Base-by-base conservation (phyloP, 37 sponge, comb jelly and placozoan species). In the Oopsacas minuta region DNA sequence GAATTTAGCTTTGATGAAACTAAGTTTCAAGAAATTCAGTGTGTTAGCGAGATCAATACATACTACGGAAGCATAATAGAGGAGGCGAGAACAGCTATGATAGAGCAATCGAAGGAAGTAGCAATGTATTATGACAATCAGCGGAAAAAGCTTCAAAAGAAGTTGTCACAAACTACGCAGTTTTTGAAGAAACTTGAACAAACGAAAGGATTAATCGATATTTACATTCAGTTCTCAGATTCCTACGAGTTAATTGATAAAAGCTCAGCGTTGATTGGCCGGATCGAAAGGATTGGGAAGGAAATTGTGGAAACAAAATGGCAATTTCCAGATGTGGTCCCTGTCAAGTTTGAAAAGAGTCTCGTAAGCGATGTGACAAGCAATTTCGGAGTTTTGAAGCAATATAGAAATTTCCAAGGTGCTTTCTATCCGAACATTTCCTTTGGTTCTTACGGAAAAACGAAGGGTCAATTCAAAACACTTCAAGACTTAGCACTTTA, bases 121-220 rank as follows among this genome's bases (percentile, higher is more conserved):
- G 28, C 20, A n/a, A 61, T 5, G 7, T 61, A 61, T 61, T 61
- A 61, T 61, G 75, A 61, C 22, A 34, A 34, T 3, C 32, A 61
- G 22, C 20, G 75, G 1, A n/a, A 61, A 7, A 61, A 61, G 28
- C 22, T 61, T 61, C 17, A 3, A 20, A 61, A 3, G 22, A 61
- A 61, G 28, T 61, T 61, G 28, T 5, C 5, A 20, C 75, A 61
- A n/a, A 61, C 75, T 7, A n/a, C 5, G 5, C 75, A 12, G 30
- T 61, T 61, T 61, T 25, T 61, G 5, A 25, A 61, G 75, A 61
- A 61, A 61, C 75, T 61, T 34, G 75, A 61, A 61, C 75, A 61
- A 61, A 61, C 75, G 32, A 61, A 61, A n/a, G 20, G 28, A 32
- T n/a, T 61, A 12, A 61, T 61, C 22, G 30, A n/a, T 10, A 61